Evolutionary conservation across 2,888 invertebrate genomes (phyloP).

Genomic region (Cerastis rubricosa): DNA sequence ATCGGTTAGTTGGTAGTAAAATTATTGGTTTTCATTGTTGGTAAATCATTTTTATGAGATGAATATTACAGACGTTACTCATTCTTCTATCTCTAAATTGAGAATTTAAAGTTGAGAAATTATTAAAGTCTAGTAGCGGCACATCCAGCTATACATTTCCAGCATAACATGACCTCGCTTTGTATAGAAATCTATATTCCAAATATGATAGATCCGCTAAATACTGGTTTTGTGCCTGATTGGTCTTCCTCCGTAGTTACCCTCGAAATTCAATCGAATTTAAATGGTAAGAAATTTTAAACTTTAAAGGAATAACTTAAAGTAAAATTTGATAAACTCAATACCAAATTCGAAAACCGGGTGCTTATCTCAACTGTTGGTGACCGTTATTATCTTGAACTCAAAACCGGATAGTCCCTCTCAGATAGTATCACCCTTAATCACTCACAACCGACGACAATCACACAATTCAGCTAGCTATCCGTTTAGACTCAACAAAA

Average conservation of each 20-base stretch:
- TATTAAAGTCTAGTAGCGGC: background rate
- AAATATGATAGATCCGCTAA: too few species aligned
- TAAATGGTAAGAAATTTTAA: background rate
- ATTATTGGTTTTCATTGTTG: background rate
- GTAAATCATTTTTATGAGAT: background rate
- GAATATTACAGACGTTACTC: background rate
- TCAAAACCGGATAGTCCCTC: background rate
- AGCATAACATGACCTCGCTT: too few species aligned
- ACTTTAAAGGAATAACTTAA: background rate
- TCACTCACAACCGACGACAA: constrained; percentile 6
- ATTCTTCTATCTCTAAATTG: background rate
- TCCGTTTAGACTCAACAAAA: constrained; percentile 28
- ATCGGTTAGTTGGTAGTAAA: background rate
- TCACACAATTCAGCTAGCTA: constrained; percentile 22
- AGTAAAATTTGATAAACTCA: background rate
- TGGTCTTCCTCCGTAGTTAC: too few species aligned
- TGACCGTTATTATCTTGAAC: background rate
- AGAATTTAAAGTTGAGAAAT: background rate
- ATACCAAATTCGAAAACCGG: background rate
- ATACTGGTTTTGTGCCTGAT: too few species aligned
- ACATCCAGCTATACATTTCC: too few species aligned
- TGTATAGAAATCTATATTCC: too few species aligned
- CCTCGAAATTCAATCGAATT: background rate
- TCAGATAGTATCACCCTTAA: constrained; percentile 9
- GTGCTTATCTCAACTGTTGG: too few species aligned